phyloP scores from a whole-genome alignment of 2,113 vertebrate species.

The Sapayoa aenigma region DNA sequence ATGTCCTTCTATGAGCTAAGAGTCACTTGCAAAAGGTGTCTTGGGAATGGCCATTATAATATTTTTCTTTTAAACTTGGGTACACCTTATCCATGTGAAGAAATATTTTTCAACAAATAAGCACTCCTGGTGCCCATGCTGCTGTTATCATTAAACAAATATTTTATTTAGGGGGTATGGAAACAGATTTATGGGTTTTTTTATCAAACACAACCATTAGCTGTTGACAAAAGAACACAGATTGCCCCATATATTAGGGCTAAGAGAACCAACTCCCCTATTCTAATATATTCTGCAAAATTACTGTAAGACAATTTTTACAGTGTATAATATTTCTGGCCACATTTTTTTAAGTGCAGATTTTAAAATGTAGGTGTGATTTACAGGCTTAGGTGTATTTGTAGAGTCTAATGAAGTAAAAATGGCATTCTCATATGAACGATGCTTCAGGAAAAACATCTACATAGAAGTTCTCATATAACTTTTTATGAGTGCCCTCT shows the following conservation, averaged over 20 bases:
- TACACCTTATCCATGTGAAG: background rate
- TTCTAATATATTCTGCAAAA: background rate
- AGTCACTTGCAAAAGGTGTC: background rate
- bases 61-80: background rate
- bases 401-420: background rate
- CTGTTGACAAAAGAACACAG: background rate
- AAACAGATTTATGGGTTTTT: background rate
- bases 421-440: background rate
- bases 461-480: background rate
- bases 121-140: background rate
- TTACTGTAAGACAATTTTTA: background rate
- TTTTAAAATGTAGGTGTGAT: background rate
- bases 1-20: background rate
- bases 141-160: constrained; percentile 27
- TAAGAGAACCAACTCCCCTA: background rate
- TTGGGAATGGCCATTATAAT: background rate
- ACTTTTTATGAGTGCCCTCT: background rate
- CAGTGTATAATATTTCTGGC: background rate
- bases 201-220: background rate
- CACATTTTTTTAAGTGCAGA: background rate
- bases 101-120: constrained; percentile 7
- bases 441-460: background rate
- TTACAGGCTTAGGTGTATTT: background rate
- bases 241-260: background rate
- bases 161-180: background rate